These are phyloP conservation scores for Dynastes grantii DNA, from an alignment of 2,888 invertebrate genomes.

Conservation along the genomic window DNA sequence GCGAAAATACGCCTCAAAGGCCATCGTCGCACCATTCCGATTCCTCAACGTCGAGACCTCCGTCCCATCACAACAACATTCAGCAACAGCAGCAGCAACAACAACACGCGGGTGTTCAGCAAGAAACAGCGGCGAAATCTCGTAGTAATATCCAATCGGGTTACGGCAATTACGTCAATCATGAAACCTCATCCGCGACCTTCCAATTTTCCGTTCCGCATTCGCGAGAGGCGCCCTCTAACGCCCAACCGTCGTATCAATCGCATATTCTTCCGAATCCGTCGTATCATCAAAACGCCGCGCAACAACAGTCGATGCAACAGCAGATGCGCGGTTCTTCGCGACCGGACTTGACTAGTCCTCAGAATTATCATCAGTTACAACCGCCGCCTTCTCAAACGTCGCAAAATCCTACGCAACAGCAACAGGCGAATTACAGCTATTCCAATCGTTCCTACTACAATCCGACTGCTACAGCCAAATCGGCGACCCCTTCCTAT, in stretches of 20 bases:
- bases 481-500: conserved; percentile 43
- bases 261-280: conserved; percentile 51
- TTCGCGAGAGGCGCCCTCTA: conserved; percentile 52
- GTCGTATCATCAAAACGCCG: conserved; percentile 57
- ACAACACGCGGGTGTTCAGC: not conserved
- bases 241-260: conserved; percentile 59
- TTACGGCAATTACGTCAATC: conserved; percentile 54
- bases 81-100: conserved; percentile 21
- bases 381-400: conserved; percentile 53
- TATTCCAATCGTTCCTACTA: conserved; percentile 50
- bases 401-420: conserved; percentile 53
- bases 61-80: conserved; percentile 52
- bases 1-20: conserved; percentile 52
- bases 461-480: conserved; percentile 30
- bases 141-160: conserved; percentile 58
- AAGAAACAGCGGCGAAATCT: conserved; percentile 39
- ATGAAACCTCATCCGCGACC: conserved; percentile 47
- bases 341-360: conserved; percentile 46
- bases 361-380: conserved; percentile 49
- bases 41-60: conserved; percentile 62
- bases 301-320: conserved; percentile 57
- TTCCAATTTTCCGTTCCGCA: conserved; percentile 54
- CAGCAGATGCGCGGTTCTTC: conserved; percentile 10
- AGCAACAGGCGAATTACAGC: conserved; percentile 54
- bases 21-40: conserved; percentile 63